A percentile compares a stretch with the other conserved stretches of the same genome.
phyloP scores from a whole-genome alignment of 2,888 invertebrate genomes.

The Trachelus iudaicus region DNA sequence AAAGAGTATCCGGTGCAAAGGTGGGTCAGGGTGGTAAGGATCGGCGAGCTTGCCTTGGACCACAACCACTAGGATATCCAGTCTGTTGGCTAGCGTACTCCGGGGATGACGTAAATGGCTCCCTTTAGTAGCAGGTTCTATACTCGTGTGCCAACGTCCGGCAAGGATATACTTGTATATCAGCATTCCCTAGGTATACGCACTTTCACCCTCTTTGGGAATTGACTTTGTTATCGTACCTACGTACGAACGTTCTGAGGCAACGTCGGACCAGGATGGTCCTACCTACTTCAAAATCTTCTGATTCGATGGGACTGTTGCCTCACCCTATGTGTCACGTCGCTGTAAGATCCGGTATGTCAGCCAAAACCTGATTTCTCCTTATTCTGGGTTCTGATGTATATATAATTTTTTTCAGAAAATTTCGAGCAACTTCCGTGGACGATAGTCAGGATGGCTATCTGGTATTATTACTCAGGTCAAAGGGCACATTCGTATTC shows the following conservation, averaged over 20 bases:
- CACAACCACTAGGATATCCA: background rate
- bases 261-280: background rate
- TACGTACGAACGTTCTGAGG: background rate
- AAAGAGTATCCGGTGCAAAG: background rate
- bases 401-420: background rate
- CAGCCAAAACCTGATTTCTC: background rate
- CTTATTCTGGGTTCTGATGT: background rate
- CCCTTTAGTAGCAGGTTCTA: constrained; percentile 46
- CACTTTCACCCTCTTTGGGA: background rate
- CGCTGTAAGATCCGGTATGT: background rate
- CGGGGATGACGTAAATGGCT: constrained; percentile 42
- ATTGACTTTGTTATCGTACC: background rate
- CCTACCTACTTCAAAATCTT: background rate
- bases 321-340: background rate
- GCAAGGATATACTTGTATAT: background rate
- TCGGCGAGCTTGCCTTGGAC: too few relatives aligned
- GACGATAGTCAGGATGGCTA: background rate
- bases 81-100: constrained; percentile 35
- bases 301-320: background rate
- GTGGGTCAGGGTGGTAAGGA: background rate
- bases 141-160: constrained; percentile 10
- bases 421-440: background rate
- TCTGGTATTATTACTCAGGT: background rate
- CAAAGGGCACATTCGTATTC: background rate
- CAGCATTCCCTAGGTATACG: background rate